Percentiles rank a stretch among this genome's conserved stretches.
phyloP scores from a whole-genome alignment of 1,140 invertebrate species.

The Stegodyphus mimosarum region DNA sequence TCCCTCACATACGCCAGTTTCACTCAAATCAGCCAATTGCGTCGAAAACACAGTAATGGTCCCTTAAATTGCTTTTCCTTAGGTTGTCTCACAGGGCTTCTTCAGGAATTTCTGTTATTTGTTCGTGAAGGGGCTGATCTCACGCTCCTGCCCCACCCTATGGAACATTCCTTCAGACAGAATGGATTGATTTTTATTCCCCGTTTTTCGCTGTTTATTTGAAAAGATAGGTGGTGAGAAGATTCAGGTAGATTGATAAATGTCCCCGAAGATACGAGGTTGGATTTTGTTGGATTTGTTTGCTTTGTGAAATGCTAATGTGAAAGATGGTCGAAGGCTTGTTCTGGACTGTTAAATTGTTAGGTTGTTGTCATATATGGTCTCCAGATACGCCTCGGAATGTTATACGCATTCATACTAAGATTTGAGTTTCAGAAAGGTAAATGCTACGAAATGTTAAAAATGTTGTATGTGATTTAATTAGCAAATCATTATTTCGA shows the following conservation, averaged over 20 bases:
- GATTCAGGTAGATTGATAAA: constrained; percentile 5
- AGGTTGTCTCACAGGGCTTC: constrained; percentile 8
- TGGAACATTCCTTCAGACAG: constrained; percentile 16
- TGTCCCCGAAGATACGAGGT: neutral
- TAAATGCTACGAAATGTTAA: no score
- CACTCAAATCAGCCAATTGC: neutral
- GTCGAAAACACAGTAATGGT: constrained; percentile 5
- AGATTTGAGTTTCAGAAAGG: no score
- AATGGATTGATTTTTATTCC: constrained; percentile 50
- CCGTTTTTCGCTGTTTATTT: neutral
- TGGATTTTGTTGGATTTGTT: neutral
- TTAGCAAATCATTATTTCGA: no score
- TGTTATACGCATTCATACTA: no score
- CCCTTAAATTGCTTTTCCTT: constrained; percentile 50
- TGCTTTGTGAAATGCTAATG: neutral
- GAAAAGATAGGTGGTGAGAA: neutral
- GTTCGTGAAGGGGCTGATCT: neutral
- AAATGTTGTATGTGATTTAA: no score
- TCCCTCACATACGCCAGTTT: neutral
- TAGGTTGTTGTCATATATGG: no score
- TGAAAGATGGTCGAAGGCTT: neutral
- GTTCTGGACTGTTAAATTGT: neutral
- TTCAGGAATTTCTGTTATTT: constrained; percentile 54
- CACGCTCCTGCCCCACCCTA: constrained; percentile 1
- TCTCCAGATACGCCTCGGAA: no score